Conservation (phyloP, 1,140 invertebrate genomes). For the Hormaphis cornu region DNA sequence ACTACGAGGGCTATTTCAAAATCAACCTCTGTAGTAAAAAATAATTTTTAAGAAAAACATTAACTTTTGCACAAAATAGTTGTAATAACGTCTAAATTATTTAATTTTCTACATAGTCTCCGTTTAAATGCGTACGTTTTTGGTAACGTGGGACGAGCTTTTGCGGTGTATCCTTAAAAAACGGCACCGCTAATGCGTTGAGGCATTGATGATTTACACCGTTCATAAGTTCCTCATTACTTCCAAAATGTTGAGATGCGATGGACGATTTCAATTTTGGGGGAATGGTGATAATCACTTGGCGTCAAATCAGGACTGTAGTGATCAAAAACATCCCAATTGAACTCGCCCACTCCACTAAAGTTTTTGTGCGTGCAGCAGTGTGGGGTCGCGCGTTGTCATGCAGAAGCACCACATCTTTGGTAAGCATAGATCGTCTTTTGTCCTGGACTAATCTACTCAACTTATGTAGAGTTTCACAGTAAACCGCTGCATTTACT, state of each 20-base stretch:
- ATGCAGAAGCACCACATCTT: constrained; percentile 38
- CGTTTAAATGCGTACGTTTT: constrained; percentile 3
- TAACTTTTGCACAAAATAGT: too few relatives aligned
- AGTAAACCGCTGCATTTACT: too few relatives aligned
- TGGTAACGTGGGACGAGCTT: constrained; percentile 5
- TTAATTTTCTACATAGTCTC: background rate
- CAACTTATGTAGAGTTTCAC: constrained; percentile 17
- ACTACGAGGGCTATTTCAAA: too few relatives aligned
- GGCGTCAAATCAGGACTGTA: constrained; percentile 40
- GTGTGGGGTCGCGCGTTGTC: constrained; percentile 41
- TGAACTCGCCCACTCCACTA: constrained; percentile 34
- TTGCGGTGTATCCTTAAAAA: background rate
- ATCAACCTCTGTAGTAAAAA: too few relatives aligned
- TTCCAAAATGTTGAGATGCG: too few relatives aligned
- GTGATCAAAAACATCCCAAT: constrained; percentile 40
- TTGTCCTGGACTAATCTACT: constrained; percentile 35
- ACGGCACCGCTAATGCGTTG: background rate
- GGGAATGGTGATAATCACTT: constrained; percentile 37
- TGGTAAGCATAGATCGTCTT: constrained; percentile 34
- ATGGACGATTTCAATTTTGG: background rate
- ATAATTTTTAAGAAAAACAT: too few relatives aligned
- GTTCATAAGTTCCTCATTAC: too few relatives aligned
- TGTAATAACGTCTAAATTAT: background rate
- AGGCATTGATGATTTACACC: background rate
- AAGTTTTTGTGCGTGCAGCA: constrained; percentile 33